These are phyloP conservation scores for Electrona antarctica DNA, from an alignment of 2,113 vertebrate species.

Conservation along the genomic window DNA sequence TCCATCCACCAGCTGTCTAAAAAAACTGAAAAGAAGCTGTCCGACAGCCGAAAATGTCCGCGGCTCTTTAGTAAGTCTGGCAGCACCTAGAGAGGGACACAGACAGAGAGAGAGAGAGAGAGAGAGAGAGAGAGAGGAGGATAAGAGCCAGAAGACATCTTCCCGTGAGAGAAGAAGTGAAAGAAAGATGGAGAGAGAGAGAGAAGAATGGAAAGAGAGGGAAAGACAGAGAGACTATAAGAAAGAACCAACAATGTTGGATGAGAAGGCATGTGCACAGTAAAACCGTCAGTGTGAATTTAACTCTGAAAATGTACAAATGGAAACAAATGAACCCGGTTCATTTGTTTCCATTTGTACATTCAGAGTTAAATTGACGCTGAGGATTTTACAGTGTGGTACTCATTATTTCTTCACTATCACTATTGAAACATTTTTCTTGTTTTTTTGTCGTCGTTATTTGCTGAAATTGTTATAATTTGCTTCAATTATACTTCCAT, in stretches of 20 bases:
- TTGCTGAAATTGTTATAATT: constrained; percentile 61
- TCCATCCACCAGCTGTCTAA: too few species aligned
- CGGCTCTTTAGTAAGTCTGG: too few species aligned
- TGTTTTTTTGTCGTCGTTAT: constrained; percentile 26
- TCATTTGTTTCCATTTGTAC: too few species aligned
- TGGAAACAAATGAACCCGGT: too few species aligned
- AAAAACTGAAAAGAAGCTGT: too few species aligned
- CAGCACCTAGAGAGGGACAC: too few species aligned
- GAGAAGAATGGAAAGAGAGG: background rate
- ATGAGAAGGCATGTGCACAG: constrained; percentile 28
- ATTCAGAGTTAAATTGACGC: too few species aligned
- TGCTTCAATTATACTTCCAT: constrained; percentile 66
- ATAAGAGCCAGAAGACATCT: constrained; percentile 11
- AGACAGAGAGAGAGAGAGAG: background rate
- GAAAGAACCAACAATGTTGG: constrained; percentile 62
- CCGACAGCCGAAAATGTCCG: too few species aligned
- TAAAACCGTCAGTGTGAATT: too few species aligned
- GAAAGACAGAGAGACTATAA: constrained; percentile 65
- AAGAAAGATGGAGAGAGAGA: constrained; percentile 44
- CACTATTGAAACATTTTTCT: constrained; percentile 52
- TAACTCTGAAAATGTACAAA: too few species aligned
- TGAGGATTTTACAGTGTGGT: constrained; percentile 12
- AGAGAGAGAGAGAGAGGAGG: constrained; percentile 26
- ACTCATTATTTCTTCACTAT: constrained; percentile 57
- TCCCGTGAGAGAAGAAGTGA: constrained; percentile 28